Base-by-base conservation (phyloP, 2,113 vertebrate genomes). In the Microcebus jonahi region DNA sequence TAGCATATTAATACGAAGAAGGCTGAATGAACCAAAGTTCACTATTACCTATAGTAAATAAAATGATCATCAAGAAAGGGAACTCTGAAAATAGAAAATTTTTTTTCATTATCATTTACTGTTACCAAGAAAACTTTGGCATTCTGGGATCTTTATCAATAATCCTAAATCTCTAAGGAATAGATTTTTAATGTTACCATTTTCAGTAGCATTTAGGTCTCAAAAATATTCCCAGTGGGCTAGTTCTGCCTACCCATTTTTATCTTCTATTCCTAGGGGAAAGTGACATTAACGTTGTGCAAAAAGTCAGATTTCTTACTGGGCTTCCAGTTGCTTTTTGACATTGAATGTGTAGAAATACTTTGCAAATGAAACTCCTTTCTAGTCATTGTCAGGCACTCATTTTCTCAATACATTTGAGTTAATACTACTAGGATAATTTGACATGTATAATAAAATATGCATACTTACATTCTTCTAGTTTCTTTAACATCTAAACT, bases 221-320 rank as follows among this genome's bases (percentile, higher is more conserved):
- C 45, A 90, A 88, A 93, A 97, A 80, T 88, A 89, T 63, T 95
- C 92, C 75, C 63, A 79, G 27, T 91, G 59, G 45, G 14, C 68
- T 36, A 71, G 68, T 89, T 88, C 83, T 71, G 18, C 39, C 29
- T 91, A 84, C 25, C 61, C 21, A 95, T 90, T 97, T 97, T 97
- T 91, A 87, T 83, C 57, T 68, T 96, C 34, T 88, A 23, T 95
- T 96, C 20, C 80, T 92, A 80, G 61, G 29, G 76, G 70, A 84
- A 96, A 94, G 36, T 96, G 79, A 91, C 57, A 93, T 87, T 93
- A 97, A 94, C 70, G 53, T 77, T 84, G 39, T 77, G 23, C 23
- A 91, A 93, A 94, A 94, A 88, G 20, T 94, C 31, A 39, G 20
- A 70, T 95, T 90, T 97, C 50, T 91, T 87, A 70, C 57, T 61